Percentiles rank a stretch among this genome's conserved stretches.
Evolutionary conservation across 2,113 vertebrate species (phyloP).

Genomic region (Vulpes lagopus): DNA sequence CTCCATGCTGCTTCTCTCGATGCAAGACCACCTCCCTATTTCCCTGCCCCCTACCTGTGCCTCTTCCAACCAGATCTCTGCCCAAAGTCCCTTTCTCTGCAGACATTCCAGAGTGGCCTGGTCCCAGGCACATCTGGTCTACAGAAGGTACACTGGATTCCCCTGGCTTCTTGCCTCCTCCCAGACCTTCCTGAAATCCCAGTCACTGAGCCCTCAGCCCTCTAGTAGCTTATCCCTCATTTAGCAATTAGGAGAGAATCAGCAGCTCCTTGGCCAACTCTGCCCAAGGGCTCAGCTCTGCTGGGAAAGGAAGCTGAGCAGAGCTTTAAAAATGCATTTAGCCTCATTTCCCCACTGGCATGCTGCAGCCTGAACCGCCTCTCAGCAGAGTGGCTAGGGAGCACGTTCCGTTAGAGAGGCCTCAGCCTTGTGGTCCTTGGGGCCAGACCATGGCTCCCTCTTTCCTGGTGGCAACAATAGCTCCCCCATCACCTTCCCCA

Average conservation of each 20-base stretch:
- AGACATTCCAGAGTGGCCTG: not conserved
- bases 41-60: fast-evolving
- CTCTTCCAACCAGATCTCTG: not conserved
- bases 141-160: not conserved
- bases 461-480: not conserved
- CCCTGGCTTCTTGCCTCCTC: not conserved
- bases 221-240: not conserved
- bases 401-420: fast-evolving
- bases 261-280: not conserved
- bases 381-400: not conserved
- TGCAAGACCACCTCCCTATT: not conserved
- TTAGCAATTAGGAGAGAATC: slow-evolving; percentile 33
- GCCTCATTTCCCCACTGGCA: not conserved
- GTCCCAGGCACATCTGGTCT: not conserved
- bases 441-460: not conserved
- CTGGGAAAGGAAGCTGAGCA: not conserved
- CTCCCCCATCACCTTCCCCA: fast-evolving
- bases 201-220: not conserved
- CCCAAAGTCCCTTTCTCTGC: not conserved
- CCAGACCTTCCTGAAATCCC: not conserved
- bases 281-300: not conserved
- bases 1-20: not conserved
- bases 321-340: slow-evolving; percentile 37
- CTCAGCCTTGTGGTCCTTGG: not conserved
- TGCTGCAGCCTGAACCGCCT: not conserved